Base-by-base conservation (phyloP, 2,888 invertebrate genomes). In the Macaria liturata region DNA sequence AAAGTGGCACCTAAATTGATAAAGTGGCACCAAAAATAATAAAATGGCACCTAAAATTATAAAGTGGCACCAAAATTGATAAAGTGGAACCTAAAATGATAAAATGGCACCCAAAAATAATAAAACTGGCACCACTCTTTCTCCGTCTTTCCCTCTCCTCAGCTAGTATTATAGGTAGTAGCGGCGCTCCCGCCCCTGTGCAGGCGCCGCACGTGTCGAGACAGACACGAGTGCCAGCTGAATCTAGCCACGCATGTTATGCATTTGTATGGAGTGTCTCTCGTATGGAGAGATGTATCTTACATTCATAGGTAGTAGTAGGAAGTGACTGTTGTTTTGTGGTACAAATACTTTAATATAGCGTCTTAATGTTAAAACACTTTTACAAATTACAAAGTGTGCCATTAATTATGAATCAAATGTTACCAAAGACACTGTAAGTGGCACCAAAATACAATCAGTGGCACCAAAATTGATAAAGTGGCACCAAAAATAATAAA, bases 191-290 rank as follows among this genome's bases (percentile, higher is more conserved):
- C 3, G 7, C 5, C 34, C n/a, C 57, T 42, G 47, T 86, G 87
- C 9, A 80, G 75, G 0, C 82, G 66, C 0, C 84, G 61, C 42
- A 77, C 39, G 61, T 90, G 89, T 0, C 89, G 57, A 0, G 87
- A 85, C 0, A 89, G 71, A 47, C 89, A 90, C 1, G 88, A 88
- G 55, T 81, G 83, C 89, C 89, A 89, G 43, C 79, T 81, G 76
- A 89, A 90, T 3, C 80, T 66, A 0, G 88, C 87, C 0, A 76
- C 72, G 60, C 90, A 90, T 0, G 67, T 59, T 0, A 32, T 43
- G 52, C 89, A 89, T n/a, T 69, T 69, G 20, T 72, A 81, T 82
- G 85, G 80, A 0, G 84, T 73, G 46, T 74, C 73, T 0, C 73
- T 68, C 6, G 79, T 80, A 75, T 91, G 90, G 0, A 81, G 50